Evolutionary conservation across 1,140 invertebrate genomes (phyloP).

Genomic region (Eubasilissa regina): DNA sequence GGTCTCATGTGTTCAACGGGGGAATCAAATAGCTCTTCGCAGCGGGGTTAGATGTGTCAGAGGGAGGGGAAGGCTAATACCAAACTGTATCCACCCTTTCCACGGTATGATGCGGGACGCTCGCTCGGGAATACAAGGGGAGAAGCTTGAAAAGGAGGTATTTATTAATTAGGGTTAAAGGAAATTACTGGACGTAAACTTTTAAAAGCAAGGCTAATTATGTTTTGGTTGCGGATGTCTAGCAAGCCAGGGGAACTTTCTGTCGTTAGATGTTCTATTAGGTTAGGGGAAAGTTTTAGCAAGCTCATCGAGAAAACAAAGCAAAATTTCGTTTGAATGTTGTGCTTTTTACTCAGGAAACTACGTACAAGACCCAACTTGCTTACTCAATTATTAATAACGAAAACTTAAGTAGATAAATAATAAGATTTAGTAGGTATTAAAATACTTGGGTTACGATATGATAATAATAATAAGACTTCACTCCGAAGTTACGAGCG

Average conservation of each 20-base stretch:
- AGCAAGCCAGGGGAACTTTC: constrained; percentile 25
- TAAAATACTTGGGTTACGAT: no score
- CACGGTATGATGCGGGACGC: constrained; percentile 8
- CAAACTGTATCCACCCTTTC: constrained; percentile 19
- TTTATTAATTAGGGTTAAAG: constrained; percentile 50
- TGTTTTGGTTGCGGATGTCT: constrained; percentile 47
- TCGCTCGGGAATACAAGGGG: constrained; percentile 34
- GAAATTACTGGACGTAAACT: constrained; percentile 56
- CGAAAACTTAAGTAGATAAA: no score
- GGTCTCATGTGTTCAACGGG: constrained; percentile 36
- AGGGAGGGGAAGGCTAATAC: background rate
- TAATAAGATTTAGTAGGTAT: no score
- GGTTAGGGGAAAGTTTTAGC: no score
- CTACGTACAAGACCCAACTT: no score
- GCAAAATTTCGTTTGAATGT: no score
- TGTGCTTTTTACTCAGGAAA: no score
- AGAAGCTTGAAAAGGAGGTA: constrained; percentile 28
- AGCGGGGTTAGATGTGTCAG: constrained; percentile 30
- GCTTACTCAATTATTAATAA: no score
- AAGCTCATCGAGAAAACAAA: no score
- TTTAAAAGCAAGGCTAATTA: constrained; percentile 58
- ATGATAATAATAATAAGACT: no score
- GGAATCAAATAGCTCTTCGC: constrained; percentile 34
- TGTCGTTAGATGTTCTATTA: no score
- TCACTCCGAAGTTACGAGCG: no score